A percentile compares a stretch with the other conserved stretches of the same genome.
These are phyloP conservation scores for Arnoldichthys spilopterus DNA, from an alignment of 2,797 vertebrate species.

Conservation along the genomic window DNA sequence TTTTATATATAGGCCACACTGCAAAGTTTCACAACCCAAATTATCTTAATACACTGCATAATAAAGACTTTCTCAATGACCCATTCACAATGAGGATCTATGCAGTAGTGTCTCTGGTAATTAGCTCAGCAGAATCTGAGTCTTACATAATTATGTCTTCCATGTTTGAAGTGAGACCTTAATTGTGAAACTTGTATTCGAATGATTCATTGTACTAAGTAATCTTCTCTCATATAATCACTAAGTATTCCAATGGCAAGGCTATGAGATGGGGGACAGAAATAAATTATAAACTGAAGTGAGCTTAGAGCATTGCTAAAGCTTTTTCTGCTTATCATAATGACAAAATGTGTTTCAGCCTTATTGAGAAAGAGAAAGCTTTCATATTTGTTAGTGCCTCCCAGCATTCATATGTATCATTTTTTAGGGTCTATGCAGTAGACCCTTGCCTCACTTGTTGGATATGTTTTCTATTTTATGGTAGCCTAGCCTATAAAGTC, in stretches of 20 bases:
- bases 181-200: slow-evolving; percentile 34
- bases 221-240: slow-evolving; percentile 34
- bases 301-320: slow-evolving; percentile 9
- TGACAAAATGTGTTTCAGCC: background rate
- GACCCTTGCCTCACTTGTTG: too few relatives aligned
- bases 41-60: background rate
- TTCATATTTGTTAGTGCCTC: background rate
- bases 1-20: background rate
- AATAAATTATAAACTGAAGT: background rate
- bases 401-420: too few relatives aligned
- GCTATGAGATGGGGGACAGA: background rate
- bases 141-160: too few relatives aligned
- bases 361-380: background rate
- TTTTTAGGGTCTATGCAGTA: too few relatives aligned
- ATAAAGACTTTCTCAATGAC: background rate
- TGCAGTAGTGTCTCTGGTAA: slow-evolving; percentile 13
- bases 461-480: too few relatives aligned
- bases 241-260: slow-evolving; percentile 17
- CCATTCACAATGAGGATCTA: slow-evolving; percentile 6
- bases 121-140: slow-evolving; percentile 28
- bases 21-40: background rate
- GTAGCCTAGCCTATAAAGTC: too few relatives aligned
- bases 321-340: background rate
- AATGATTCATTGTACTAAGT: slow-evolving; percentile 24
- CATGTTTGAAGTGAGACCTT: slow-evolving; percentile 26